Base-by-base conservation (phyloP, 2,113 vertebrate genomes). In the Thunnus maccoyii region DNA sequence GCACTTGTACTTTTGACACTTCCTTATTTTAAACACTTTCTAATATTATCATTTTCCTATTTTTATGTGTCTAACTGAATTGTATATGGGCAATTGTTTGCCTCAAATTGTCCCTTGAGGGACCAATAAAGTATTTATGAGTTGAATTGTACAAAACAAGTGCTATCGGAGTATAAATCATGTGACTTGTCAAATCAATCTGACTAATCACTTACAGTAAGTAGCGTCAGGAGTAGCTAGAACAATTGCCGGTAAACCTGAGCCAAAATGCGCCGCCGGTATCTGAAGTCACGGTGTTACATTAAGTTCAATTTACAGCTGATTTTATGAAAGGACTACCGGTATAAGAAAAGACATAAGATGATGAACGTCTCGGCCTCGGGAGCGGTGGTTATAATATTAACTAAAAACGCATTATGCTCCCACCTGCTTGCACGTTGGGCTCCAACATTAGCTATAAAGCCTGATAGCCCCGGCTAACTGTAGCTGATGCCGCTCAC, bases 381-480 rank as follows among this genome's bases (percentile, higher is more conserved):
- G 3, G 8, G 20, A 25, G 6, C 4, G 25, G 2, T 11, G 7
- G 4, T 51, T 1, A 16, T 27, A 70, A 27, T 27, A 75, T 54
- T 27, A 74, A 75, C 48, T 4, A 68, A 36, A 8, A 66, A 50
- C 65, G 51, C 52, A 55, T 80, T 83, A 70, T 25, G 20, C 16
- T 82, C 27, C 67, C 72, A 87, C 77, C 86, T 83, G 81, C 82
- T 62, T 0, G 66, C 80, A 90, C 87, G 80, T 72, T 89, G 70
- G 41, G 36, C 15, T 70, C 55, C 27, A 15, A 27, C 70, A 7
- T 27, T 14, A 56, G 36, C 36, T 10, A 0, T 30, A 47, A 47
- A 62, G 62, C 68, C 44, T 7, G 69, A 12, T 81, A 61, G 86
- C 72, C 36, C 16, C 62, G 14, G 78, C 80, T 71, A 88, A 56